Evolutionary conservation across 2,113 vertebrate genomes (phyloP).

Genomic region (Salvator merianae): DNA sequence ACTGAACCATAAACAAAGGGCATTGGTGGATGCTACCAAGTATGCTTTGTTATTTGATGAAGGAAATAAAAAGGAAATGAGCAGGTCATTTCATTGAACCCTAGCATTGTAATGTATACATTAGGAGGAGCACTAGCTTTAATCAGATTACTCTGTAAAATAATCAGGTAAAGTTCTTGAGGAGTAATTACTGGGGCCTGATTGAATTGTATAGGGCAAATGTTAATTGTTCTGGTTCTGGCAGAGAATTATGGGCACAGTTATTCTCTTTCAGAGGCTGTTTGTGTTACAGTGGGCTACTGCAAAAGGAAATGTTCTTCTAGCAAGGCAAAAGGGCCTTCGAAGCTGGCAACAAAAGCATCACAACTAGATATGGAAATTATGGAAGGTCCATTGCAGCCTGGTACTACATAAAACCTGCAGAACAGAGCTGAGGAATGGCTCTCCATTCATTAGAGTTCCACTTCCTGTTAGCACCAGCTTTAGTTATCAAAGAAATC

Average conservation of each 20-base stretch:
- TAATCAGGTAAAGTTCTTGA: not conserved
- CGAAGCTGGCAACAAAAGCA: not conserved
- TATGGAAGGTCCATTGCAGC: no score
- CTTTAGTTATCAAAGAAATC: no score
- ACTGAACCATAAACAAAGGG: conserved; percentile 36
- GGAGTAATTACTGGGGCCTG: not conserved
- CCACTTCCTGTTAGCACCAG: no score
- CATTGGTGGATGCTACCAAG: conserved; percentile 9
- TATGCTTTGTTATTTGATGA: conserved; percentile 23
- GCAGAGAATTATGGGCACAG: not conserved
- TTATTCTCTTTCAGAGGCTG: not conserved
- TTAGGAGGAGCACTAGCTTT: not conserved
- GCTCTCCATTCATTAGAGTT: no score
- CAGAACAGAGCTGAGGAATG: no score
- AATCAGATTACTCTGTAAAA: not conserved
- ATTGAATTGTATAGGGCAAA: not conserved
- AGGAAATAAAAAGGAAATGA: conserved; percentile 12
- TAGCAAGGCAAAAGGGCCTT: not conserved
- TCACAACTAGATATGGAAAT: no score
- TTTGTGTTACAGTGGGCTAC: not conserved
- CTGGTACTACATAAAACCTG: no score
- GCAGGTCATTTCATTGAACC: conserved; percentile 27
- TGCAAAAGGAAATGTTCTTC: not conserved
- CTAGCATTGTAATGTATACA: not conserved
- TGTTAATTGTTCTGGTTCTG: not conserved